Evolutionary conservation across 2,888 invertebrate genomes (phyloP).

Genomic region (Orthonevra nobilis): DNA sequence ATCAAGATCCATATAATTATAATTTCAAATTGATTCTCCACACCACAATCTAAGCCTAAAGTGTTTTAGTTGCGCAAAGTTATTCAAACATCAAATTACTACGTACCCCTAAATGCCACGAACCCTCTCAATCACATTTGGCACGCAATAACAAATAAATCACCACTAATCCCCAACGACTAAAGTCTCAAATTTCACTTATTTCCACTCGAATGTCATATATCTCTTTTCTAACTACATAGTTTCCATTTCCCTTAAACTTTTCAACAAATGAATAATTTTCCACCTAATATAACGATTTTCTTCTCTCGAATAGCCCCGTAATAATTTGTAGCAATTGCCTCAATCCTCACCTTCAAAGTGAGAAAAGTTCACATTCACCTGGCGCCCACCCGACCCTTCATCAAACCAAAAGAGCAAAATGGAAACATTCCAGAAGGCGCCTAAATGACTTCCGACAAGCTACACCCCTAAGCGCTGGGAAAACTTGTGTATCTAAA

Average conservation of each 20-base stretch:
- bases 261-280: conserved; percentile 32
- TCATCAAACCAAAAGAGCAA: background rate
- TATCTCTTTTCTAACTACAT: conserved; percentile 6
- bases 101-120: too few species aligned
- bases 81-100: too few species aligned
- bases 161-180: background rate
- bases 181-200: too few species aligned
- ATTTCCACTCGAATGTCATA: conserved; percentile 8
- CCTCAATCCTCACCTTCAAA: conserved; percentile 5
- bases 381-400: background rate
- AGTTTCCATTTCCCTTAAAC: conserved; percentile 24
- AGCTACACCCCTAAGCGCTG: background rate
- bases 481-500: background rate
- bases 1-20: too few species aligned
- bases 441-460: conserved; percentile 1
- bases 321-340: conserved; percentile 28
- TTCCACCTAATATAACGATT: conserved; percentile 1
- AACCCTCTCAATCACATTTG: too few species aligned
- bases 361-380: conserved; percentile 23
- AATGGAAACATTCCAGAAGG: background rate
- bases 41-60: too few species aligned
- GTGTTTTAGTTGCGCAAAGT: too few species aligned
- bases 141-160: too few species aligned
- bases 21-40: too few species aligned
- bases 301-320: background rate